Conservation (phyloP, 2,888 invertebrate genomes). For the Drosophila meridionalis region DNA sequence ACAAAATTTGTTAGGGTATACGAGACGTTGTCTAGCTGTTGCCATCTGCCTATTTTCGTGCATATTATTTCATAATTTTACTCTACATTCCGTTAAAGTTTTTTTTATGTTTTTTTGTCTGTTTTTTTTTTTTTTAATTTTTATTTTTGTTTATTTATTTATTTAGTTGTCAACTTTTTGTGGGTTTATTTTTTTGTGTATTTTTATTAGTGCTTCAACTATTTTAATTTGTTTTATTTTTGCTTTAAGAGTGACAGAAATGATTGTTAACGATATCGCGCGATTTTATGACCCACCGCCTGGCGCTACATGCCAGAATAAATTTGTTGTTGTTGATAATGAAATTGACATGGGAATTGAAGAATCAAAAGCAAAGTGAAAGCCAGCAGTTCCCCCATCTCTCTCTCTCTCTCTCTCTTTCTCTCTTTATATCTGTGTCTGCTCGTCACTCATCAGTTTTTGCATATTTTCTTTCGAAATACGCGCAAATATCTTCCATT, state of each 20-base stretch:
- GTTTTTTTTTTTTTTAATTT: not conserved
- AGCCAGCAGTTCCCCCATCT: not conserved
- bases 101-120: not conserved
- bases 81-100: slow-evolving; percentile 14
- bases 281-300: slow-evolving; percentile 53
- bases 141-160: slow-evolving; percentile 29
- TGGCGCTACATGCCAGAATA: slow-evolving; percentile 47
- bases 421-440: not conserved
- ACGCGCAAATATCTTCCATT: slow-evolving; percentile 49
- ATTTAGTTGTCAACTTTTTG: slow-evolving; percentile 30
- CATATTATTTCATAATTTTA: slow-evolving; percentile 70
- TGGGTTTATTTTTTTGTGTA: slow-evolving; percentile 18
- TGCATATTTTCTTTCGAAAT: slow-evolving; percentile 23
- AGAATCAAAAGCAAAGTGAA: slow-evolving; percentile 40
- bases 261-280: slow-evolving; percentile 73
- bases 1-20: slow-evolving; percentile 15
- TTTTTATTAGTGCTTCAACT: slow-evolving; percentile 50
- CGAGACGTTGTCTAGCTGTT: slow-evolving; percentile 26
- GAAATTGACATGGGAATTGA: slow-evolving; percentile 39
- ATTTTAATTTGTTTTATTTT: slow-evolving; percentile 76
- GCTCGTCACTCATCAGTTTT: not conserved
- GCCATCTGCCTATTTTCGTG: slow-evolving; percentile 68
- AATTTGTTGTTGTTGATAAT: slow-evolving; percentile 37
- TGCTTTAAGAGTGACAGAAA: slow-evolving; percentile 71
- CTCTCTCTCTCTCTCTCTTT: not conserved